phyloP scores from a whole-genome alignment of 2,888 invertebrate species.

The Allacma fusca region DNA sequence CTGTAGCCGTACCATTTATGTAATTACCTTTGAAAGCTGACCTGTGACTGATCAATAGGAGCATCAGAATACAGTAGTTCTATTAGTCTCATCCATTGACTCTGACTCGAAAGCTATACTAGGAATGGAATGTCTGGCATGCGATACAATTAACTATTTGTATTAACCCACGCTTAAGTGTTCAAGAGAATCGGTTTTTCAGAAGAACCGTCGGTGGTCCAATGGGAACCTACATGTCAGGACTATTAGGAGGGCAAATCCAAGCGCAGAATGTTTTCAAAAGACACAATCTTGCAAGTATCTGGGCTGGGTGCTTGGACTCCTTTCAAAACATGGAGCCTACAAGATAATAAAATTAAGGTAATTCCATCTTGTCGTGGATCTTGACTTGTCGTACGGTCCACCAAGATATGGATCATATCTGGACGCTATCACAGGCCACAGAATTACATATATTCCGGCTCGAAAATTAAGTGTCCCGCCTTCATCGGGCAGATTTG shows the following conservation, averaged over 20 bases:
- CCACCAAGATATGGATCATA: slow-evolving; percentile 39
- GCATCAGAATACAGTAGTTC: too few species aligned
- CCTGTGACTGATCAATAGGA: too few species aligned
- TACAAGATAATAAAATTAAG: slow-evolving; percentile 37
- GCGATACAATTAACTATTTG: neutral
- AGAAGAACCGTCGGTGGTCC: slow-evolving; percentile 12
- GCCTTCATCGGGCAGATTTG: too few species aligned
- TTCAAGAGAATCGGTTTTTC: neutral
- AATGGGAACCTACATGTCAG: neutral
- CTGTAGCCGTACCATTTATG: too few species aligned
- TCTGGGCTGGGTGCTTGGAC: neutral
- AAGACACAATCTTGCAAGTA: neutral
- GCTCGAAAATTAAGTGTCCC: slow-evolving; percentile 17
- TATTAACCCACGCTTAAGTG: neutral
- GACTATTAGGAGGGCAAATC: slow-evolving; percentile 7
- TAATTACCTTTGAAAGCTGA: too few species aligned
- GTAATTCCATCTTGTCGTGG: slow-evolving; percentile 43
- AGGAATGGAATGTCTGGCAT: slow-evolving; percentile 2
- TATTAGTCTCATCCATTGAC: too few species aligned
- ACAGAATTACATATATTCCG: slow-evolving; percentile 28
- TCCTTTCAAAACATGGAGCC: neutral
- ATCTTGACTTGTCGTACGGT: slow-evolving; percentile 46
- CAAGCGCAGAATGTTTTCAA: neutral
- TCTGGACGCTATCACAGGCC: slow-evolving; percentile 48
- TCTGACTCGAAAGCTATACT: neutral